Evolutionary conservation across 2,113 vertebrate genomes (phyloP).

Genomic region (Pomatorhinus ruficollis): DNA sequence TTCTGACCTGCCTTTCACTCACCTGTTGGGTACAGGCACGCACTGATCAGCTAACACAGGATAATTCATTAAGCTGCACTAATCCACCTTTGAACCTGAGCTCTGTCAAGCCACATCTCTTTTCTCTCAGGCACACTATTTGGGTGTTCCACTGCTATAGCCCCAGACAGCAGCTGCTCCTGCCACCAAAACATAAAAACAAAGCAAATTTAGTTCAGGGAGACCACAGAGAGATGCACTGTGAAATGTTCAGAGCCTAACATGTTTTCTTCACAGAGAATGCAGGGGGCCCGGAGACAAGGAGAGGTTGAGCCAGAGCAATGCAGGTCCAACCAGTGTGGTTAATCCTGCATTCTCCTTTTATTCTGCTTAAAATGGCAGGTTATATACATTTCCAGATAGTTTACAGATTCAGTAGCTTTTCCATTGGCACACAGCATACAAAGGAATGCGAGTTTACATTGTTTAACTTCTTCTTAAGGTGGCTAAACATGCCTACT

Average conservation of each 20-base stretch:
- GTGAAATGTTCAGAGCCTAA: background rate
- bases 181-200: background rate
- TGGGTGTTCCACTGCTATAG: background rate
- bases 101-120: fast-evolving
- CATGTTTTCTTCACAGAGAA: fast-evolving
- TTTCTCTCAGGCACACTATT: fast-evolving
- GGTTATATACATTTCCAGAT: too few relatives aligned
- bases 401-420: too few relatives aligned
- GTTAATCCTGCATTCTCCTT: too few relatives aligned
- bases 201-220: background rate
- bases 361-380: too few relatives aligned
- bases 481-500: too few relatives aligned
- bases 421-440: too few relatives aligned
- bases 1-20: fast-evolving
- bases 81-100: background rate
- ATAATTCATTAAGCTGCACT: background rate
- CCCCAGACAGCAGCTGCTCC: background rate
- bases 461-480: too few relatives aligned
- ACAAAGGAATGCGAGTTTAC: too few relatives aligned
- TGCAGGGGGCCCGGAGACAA: too few relatives aligned
- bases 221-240: background rate
- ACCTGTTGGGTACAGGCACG: background rate
- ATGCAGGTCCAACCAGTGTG: too few relatives aligned
- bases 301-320: too few relatives aligned
- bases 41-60: fast-evolving